Evolutionary conservation across 2,113 vertebrate genomes (phyloP).

Genomic region (Antechinus flavipes): DNA sequence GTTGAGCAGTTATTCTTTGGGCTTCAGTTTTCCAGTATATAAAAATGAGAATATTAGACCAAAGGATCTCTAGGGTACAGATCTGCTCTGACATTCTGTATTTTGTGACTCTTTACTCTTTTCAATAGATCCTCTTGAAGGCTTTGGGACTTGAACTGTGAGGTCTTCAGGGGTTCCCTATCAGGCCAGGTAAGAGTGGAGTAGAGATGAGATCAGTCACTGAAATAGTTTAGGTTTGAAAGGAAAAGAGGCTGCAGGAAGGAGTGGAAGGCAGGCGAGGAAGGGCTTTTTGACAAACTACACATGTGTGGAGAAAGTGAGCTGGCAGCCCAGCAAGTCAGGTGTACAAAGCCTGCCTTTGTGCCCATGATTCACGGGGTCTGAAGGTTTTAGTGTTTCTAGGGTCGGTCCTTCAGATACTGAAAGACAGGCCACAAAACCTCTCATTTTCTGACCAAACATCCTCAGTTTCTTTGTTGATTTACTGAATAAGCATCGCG

Average conservation of each 20-base stretch:
- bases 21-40: background rate
- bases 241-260: background rate
- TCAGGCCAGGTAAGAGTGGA: background rate
- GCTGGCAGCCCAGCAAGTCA: background rate
- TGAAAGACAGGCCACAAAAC: background rate
- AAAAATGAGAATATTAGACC: background rate
- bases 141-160: too few relatives aligned
- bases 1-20: background rate
- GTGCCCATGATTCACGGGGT: background rate
- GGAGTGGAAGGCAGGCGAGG: background rate
- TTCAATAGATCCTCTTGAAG: background rate
- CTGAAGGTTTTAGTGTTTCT: background rate
- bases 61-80: background rate
- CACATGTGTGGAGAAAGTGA: background rate
- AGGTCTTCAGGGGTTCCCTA: too few relatives aligned
- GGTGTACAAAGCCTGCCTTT: background rate
- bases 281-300: background rate
- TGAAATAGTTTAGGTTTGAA: background rate
- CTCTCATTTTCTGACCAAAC: background rate
- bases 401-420: background rate
- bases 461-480: background rate
- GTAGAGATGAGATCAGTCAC: background rate
- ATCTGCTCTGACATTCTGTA: background rate
- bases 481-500: background rate
- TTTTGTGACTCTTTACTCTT: background rate